Base-by-base conservation (phyloP, 2,797 vertebrate species). In the Falco columbarius region DNA sequence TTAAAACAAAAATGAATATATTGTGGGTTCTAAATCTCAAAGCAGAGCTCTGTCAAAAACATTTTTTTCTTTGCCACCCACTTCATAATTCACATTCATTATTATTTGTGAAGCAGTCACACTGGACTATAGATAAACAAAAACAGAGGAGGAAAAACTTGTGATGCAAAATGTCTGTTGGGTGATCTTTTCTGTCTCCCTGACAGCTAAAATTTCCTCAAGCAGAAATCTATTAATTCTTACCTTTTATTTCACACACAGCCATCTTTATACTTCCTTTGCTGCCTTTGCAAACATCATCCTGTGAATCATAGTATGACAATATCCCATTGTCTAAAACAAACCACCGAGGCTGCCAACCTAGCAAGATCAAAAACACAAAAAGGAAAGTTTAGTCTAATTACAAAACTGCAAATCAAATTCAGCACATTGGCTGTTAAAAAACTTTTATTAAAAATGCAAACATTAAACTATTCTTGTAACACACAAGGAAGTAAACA, bases 191-290 rank as follows among this genome's bases (percentile, higher is more conserved):
- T 74, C 49, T 11, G 54, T 58, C 44, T 63, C 38, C 26, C 55
- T 75, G 22, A 32, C 29, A 92, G 79, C 32, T 88, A 85, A 81
- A 95, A 55, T 65, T 85, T 90, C 82, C 49, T 87, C 52, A 81
- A 79, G 81, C 26, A 86, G 46, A 58, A 86, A 54, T 38, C 36
- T 71, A 70, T 65, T 59, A 71, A 75, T 26, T 90, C 96, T 97
- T 96, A 99, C 99, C 99, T 99, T 99, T 99, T 87, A 99, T 99
- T 97, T 99, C 99, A 97, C 99, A 99, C 66, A 99, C 99, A 7
- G 99, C 99, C 99, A 99, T 99, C 98, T 99, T 99, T 98, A 99
- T 99, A 96, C 99, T 99, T 95, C 99, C 99, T 98, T 99, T 99
- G 97, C 99, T 99, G 88, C 99, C 99, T 98, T 99, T 99, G 68